A percentile compares a stretch with the other conserved stretches of the same genome.
Conservation (phyloP, 2,888 invertebrate species). For the Pardosa pseudoannulata region DNA sequence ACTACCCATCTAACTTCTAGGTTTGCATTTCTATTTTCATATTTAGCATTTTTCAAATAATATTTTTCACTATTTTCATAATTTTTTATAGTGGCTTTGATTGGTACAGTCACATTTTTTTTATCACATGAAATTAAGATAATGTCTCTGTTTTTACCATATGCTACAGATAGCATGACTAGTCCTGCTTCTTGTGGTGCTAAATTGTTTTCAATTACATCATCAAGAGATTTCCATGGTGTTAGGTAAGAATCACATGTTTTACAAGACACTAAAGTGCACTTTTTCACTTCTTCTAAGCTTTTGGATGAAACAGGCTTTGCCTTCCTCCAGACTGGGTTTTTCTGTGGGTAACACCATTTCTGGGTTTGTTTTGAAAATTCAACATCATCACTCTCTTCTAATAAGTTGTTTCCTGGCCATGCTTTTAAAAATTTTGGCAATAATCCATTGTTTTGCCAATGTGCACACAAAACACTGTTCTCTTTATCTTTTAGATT, state of each 20-base stretch:
- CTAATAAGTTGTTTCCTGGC: conserved; percentile 30
- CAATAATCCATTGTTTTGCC: conserved; percentile 49
- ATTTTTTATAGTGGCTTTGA: neutral
- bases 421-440: conserved; percentile 25
- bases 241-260: conserved; percentile 33
- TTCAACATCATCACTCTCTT: conserved; percentile 11
- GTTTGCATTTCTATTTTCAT: neutral
- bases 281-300: conserved; percentile 25
- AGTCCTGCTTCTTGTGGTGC: conserved; percentile 12
- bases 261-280: conserved; percentile 34
- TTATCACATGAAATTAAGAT: conserved; percentile 1
- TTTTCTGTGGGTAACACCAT: conserved; percentile 52
- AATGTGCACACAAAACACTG: conserved; percentile 43
- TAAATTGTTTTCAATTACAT: conserved; percentile 15
- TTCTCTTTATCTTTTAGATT: conserved; percentile 44
- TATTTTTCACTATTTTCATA: neutral
- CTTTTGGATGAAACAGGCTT: conserved; percentile 11
- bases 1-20: conserved; percentile 32
- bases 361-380: conserved; percentile 37
- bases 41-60: neutral
- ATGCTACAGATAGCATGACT: conserved; percentile 24
- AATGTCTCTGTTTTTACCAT: conserved; percentile 25
- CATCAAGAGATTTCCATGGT: conserved; percentile 27
- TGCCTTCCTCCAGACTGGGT: conserved; percentile 41
- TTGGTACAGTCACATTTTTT: neutral